These are phyloP conservation scores for Napeogenes inachia DNA, from an alignment of 2,888 invertebrate genomes.

Conservation along the genomic window DNA sequence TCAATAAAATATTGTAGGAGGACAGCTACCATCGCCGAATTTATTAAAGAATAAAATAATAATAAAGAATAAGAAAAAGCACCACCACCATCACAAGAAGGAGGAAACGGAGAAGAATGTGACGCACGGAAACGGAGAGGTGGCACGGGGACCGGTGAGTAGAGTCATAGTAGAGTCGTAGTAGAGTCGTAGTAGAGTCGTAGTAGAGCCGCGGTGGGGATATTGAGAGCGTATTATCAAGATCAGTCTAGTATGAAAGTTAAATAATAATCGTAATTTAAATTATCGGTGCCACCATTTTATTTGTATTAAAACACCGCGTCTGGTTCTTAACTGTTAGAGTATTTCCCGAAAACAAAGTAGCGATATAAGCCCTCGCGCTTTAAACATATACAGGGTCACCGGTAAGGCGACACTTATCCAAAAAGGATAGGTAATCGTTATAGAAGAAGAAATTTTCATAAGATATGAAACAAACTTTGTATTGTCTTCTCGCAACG, in stretches of 20 bases:
- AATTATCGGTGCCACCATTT: not conserved
- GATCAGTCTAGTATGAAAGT: too few relatives aligned
- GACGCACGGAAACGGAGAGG: conserved; percentile 69
- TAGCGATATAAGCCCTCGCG: too few relatives aligned
- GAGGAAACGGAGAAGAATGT: conserved; percentile 54
- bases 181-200: conserved; percentile 18
- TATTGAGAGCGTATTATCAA: too few relatives aligned
- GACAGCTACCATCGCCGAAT: conserved; percentile 91
- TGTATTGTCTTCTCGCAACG: too few relatives aligned
- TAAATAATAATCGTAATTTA: too few relatives aligned
- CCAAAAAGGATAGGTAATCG: too few relatives aligned
- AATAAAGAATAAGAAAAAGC: conserved; percentile 98
- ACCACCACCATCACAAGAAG: conserved; percentile 85
- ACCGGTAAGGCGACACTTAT: too few relatives aligned
- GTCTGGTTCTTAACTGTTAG: too few relatives aligned
- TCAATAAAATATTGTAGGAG: conserved; percentile 66
- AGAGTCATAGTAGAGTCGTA: conserved; percentile 7
- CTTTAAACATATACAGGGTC: too few relatives aligned
- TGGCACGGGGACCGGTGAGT: conserved; percentile 53
- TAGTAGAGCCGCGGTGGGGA: not conserved
- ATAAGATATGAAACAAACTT: too few relatives aligned
- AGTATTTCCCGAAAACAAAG: too few relatives aligned
- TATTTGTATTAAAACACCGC: not conserved
- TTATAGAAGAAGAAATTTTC: too few relatives aligned
- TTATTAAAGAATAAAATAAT: conserved; percentile 92